phyloP scores from a whole-genome alignment of 2,797 vertebrate genomes.

The Phaenicophaeus curvirostris region DNA sequence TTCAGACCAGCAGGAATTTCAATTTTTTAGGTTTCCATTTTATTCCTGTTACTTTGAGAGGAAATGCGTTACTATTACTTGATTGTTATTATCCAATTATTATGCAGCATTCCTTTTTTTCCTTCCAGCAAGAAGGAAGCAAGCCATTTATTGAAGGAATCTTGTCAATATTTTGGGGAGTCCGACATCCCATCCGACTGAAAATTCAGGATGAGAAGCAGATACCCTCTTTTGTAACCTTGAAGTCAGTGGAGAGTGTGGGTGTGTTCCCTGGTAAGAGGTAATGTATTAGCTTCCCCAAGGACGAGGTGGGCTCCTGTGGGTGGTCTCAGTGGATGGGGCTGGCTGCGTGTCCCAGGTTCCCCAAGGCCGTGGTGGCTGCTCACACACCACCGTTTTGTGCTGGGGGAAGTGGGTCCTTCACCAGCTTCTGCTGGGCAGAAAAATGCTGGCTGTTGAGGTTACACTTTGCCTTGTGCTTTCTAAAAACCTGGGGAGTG shows the following conservation, averaged over 20 bases:
- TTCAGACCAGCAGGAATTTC: no score
- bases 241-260: slow-evolving; percentile 71
- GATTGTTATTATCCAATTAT: not conserved
- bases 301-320: not conserved
- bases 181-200: slow-evolving; percentile 85
- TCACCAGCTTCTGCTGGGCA: not conserved
- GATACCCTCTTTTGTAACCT: slow-evolving; percentile 67
- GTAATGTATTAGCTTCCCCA: slow-evolving; percentile 38
- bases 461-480: not conserved
- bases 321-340: not conserved
- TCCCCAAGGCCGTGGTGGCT: rapidly evolving
- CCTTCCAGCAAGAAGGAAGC: slow-evolving; percentile 1
- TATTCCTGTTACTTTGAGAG: not conserved
- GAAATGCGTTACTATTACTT: not conserved
- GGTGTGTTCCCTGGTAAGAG: slow-evolving; percentile 81
- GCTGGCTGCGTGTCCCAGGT: not conserved
- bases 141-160: slow-evolving; percentile 83
- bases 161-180: slow-evolving; percentile 91
- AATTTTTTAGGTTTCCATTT: rapidly evolving
- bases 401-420: not conserved
- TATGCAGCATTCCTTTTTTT: not conserved
- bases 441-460: not conserved
- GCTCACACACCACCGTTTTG: not conserved
- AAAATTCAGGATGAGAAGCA: slow-evolving; percentile 94
- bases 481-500: not conserved